Base-by-base conservation (phyloP, 2,113 vertebrate genomes). In the Sinocyclocheilus maitianheensis region DNA sequence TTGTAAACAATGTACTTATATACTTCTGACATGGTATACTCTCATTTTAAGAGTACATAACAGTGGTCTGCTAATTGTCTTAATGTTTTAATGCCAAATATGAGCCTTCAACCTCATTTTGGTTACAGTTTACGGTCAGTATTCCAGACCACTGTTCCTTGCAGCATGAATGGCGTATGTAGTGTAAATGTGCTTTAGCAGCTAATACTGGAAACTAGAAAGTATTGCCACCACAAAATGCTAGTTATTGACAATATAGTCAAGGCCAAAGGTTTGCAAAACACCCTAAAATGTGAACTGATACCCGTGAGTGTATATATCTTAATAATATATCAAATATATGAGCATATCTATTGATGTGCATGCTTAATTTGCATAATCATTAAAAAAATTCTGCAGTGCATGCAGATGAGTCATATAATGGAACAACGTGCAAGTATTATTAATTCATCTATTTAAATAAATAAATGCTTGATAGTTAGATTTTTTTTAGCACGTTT, bases 231-330 rank as follows among this genome's bases (percentile, higher is more conserved):
- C 60, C 62, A 67, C 24, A 53, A 51, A 81, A 34, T 69, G 24
- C 18, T 48, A 69, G 7, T 13, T 65, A 11, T 26, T 81, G 1
- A 81, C 37, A 46, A 26, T 26, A 63, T 10, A 69, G 60, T 63
- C 34, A 65, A 40, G 30, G 78, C 22, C 43, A 82, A 82, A 82
- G 18, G 80, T 82, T 82, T 67, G 62, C 80, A 69, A 69, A 58
- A 82, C 80, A 82, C n/a, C 26, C 43, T 48, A 81, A 26, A 81
- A 53, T 51, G n/a, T 51, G 22, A 75, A 0, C 71, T 18, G 12
- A 18, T 20, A 18, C 51, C 65, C 37, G 65, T 3, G 3, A 76
- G 13, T 51, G n/a, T 53, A 26, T 26, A 26, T 26, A 26, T 26
- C 26, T 26, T 26, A 26, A 26, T 26, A 26, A 26, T 26, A 26